Percentiles rank a stretch among this genome's conserved stretches.
phyloP scores from a whole-genome alignment of 2,797 vertebrate species.

The Agapornis canus region DNA sequence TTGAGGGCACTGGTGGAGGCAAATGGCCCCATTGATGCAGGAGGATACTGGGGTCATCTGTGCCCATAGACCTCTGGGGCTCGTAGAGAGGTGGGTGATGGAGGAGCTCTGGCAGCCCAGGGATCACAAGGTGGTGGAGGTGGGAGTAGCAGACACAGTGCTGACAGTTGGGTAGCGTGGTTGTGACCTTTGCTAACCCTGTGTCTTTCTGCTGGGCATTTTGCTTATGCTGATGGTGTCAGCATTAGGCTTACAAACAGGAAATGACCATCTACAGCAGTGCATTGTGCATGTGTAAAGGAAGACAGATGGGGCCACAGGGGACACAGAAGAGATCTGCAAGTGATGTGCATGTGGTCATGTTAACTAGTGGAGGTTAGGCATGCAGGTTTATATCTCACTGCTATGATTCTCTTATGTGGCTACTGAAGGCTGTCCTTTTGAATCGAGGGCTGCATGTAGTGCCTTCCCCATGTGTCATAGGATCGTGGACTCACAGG shows the following conservation, averaged over 20 bases:
- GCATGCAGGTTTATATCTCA: neutral
- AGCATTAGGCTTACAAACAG: neutral
- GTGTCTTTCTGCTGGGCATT: neutral
- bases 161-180: fast-evolving
- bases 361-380: neutral
- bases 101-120: neutral
- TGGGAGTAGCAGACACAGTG: fast-evolving
- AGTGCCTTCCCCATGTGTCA: neutral
- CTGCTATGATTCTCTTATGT: neutral
- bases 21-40: neutral
- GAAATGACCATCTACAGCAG: neutral
- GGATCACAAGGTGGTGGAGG: neutral
- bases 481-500: neutral
- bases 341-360: neutral
- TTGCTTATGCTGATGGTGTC: neutral
- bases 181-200: neutral
- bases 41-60: neutral
- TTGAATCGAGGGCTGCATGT: neutral
- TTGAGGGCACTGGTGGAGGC: neutral
- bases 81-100: neutral
- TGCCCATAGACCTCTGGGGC: neutral
- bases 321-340: neutral
- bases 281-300: fast-evolving
- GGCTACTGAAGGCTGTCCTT: neutral
- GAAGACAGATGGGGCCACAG: fast-evolving